phyloP scores from a whole-genome alignment of 2,797 vertebrate genomes.

The Bovichtus diacanthus region DNA sequence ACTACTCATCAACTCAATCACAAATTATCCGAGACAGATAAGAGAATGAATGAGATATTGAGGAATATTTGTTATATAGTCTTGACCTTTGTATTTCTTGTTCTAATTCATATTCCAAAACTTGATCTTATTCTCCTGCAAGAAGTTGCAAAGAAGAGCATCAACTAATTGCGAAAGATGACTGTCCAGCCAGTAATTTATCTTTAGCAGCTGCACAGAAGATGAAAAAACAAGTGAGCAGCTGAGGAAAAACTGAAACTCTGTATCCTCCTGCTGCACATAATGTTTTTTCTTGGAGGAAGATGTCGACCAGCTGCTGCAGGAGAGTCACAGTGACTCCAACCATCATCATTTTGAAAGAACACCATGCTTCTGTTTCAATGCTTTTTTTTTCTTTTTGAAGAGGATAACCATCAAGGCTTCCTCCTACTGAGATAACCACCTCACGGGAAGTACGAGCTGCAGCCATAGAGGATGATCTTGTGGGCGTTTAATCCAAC shows the following conservation, averaged over 20 bases:
- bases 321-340: not conserved
- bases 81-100: not conserved
- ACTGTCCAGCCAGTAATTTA: not conserved
- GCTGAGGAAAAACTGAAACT: constrained; percentile 14
- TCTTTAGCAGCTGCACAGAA: constrained; percentile 12
- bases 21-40: not conserved
- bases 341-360: not conserved
- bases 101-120: not conserved
- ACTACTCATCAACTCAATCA: not conserved
- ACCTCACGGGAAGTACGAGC: constrained; percentile 23
- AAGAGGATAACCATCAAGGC: constrained; percentile 1
- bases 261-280: constrained; percentile 17
- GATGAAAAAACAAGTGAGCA: not conserved
- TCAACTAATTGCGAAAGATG: not conserved
- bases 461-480: constrained; percentile 2
- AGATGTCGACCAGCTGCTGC: constrained; percentile 2
- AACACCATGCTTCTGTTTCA: not conserved
- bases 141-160: not conserved
- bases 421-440: constrained; percentile 26
- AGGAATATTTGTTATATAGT: not conserved
- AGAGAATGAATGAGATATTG: not conserved
- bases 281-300: constrained; percentile 10
- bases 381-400: too few relatives aligned
- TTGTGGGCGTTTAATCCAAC: constrained; percentile 28
- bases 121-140: not conserved